phyloP scores from a whole-genome alignment of 2,113 vertebrate genomes.

The Oncorhynchus masou region DNA sequence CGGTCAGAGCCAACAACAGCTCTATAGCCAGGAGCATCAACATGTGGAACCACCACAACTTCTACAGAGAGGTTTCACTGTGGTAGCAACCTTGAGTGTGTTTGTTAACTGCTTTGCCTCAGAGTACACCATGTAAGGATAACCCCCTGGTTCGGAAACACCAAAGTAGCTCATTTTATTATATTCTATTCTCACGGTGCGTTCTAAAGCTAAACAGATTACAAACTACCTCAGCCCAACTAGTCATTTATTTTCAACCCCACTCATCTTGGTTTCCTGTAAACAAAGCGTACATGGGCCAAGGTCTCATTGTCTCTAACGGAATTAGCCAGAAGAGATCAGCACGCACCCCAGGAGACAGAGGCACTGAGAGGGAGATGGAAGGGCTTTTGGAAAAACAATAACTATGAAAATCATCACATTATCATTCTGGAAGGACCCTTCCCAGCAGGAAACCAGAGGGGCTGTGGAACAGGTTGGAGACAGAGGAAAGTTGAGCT shows the following conservation, averaged over 20 bases:
- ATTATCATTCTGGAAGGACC: not conserved
- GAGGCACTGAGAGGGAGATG: no score
- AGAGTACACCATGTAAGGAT: no score
- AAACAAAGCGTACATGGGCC: not conserved
- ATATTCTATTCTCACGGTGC: no score
- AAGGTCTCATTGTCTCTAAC: not conserved
- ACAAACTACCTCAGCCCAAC: not conserved
- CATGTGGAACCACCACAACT: not conserved
- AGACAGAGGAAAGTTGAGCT: conserved; percentile 13
- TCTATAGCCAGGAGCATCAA: conserved; percentile 14
- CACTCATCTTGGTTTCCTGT: not conserved
- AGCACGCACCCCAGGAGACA: not conserved
- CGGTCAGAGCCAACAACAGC: conserved; percentile 10
- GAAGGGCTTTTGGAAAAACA: not conserved
- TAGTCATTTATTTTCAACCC: not conserved
- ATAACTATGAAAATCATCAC: not conserved
- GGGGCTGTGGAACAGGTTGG: conserved; percentile 32
- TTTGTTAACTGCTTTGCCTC: no score
- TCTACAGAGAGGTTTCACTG: not conserved
- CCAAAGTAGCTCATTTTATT: no score
- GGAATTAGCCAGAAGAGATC: not conserved
- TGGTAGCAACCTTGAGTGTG: not conserved
- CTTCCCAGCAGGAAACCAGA: conserved; percentile 19
- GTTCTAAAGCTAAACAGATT: not conserved
- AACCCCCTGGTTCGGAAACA: no score